Conservation (phyloP, 2,113 vertebrate species). For the Halichoerus grypus region DNA sequence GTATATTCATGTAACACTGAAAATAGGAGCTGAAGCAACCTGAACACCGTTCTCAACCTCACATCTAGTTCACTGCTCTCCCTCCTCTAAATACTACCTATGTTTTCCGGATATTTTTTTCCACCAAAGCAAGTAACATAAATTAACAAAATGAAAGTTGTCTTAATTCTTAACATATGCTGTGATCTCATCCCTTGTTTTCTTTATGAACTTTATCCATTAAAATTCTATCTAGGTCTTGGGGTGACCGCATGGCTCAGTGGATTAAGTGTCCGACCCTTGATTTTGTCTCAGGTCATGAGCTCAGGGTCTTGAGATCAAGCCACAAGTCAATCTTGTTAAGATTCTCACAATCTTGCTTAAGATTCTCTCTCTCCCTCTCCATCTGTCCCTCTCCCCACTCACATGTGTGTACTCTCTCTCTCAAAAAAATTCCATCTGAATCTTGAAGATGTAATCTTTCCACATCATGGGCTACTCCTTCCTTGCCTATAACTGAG, state of each 20-base stretch:
- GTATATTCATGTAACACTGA: background rate
- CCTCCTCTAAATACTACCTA: background rate
- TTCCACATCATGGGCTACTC: accelerated
- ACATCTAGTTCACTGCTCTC: background rate
- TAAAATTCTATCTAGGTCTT: background rate
- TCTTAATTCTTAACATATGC: background rate
- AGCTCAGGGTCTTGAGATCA: too few species aligned
- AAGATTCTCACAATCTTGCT: too few species aligned
- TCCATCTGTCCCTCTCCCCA: background rate
- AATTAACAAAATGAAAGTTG: background rate
- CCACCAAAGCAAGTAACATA: background rate
- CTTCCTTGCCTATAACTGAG: background rate
- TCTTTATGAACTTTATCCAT: background rate
- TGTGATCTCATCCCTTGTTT: background rate
- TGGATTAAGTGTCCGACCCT: too few species aligned
- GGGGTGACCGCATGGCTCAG: too few species aligned
- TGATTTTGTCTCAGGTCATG: too few species aligned
- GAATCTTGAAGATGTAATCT: background rate
- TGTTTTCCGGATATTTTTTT: background rate
- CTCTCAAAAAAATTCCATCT: background rate
- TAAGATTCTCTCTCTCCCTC: background rate
- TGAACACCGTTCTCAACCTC: background rate
- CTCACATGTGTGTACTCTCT: background rate
- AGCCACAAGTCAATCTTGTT: too few species aligned
- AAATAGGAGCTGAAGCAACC: background rate